phyloP scores from a whole-genome alignment of 2,888 invertebrate species.

The Troides helena region DNA sequence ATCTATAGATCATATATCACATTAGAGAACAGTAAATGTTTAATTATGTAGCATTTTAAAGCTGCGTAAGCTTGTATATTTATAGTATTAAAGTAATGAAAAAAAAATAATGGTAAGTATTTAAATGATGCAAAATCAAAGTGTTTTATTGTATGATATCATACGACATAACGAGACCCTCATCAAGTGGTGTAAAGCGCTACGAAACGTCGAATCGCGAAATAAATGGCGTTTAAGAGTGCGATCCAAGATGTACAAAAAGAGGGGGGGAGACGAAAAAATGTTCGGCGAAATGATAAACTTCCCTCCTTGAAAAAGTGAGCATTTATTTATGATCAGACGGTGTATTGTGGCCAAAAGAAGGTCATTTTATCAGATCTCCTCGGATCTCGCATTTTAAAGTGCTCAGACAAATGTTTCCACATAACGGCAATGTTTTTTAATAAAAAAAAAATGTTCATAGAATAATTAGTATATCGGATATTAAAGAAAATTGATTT shows the following conservation, averaged over 20 bases:
- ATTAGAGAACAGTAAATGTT: constrained; percentile 9
- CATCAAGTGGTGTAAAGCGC: constrained; percentile 65
- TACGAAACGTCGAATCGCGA: constrained; percentile 65
- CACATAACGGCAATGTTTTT: constrained; percentile 36
- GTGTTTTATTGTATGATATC: constrained; percentile 73
- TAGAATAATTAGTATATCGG: too few relatives aligned
- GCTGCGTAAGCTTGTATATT: neutral
- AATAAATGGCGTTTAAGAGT: constrained; percentile 77
- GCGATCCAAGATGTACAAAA: constrained; percentile 77
- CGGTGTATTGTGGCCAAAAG: constrained; percentile 59
- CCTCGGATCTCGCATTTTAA: constrained; percentile 56
- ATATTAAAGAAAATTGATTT: too few relatives aligned
- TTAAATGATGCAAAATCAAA: constrained; percentile 59
- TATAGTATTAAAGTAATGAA: neutral
- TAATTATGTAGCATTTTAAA: neutral
- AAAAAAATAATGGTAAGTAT: constrained; percentile 41
- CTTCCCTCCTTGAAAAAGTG: constrained; percentile 70
- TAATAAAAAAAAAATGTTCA: too few relatives aligned
- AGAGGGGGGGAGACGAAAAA: constrained; percentile 60
- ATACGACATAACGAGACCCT: constrained; percentile 64
- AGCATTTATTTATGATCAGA: constrained; percentile 73
- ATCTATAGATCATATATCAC: constrained; percentile 6
- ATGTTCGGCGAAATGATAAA: constrained; percentile 74
- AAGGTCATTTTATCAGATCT: constrained; percentile 66
- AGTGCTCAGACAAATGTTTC: constrained; percentile 52